Evolutionary conservation across 2,113 vertebrate genomes (phyloP), one percentile per base, ranked within the genome.

Genomic region (Caracal caracal): DNA sequence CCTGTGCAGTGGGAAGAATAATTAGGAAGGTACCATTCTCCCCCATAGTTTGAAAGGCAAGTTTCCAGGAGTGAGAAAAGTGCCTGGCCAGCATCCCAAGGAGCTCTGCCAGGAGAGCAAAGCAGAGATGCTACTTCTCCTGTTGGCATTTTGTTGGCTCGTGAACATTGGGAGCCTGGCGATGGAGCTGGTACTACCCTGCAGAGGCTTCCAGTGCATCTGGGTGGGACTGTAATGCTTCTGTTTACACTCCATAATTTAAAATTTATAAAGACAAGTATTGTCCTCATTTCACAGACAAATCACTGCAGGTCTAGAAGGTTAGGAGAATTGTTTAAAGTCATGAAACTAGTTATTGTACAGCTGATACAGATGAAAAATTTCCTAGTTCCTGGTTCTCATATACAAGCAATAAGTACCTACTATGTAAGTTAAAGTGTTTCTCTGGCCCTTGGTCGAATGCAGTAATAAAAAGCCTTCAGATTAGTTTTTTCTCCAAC

Each of bases 131-230:
- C 89, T 96, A 70, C 86, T 90, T 75, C 68, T 94, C 93, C 76
- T 35, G 61, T 89, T 96, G 96, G 95, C 95, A 90, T 89, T 93
- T 96, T 97, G 82, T 96, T 97, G 97, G 92, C 96, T 95, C n/a
- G n/a, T 11, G 80, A 94, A 51, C 24, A 40, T 7, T 71, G 47
- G 75, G 70, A 19, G 56, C 65, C 88, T 94, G 81, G 95, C 0
- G 0, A 68, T 92, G 19, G 83, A 96, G 43, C 66, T 87, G 87
- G 87, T 59, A 89, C 83, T 96, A 73, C 86, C 73, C 92, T 75
- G 73, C 22, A 40, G 82, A 93, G 78, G 78, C 66, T 95, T 88
- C 94, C 80, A 94, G 83, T 83, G 90, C 53, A 2, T 90, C 53
- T 81, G 83, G 95, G 96, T 94, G 92, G 96, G 51, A 92, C 37